Base-by-base conservation (phyloP, 2,797 vertebrate species). In the Lacerta agilis region DNA sequence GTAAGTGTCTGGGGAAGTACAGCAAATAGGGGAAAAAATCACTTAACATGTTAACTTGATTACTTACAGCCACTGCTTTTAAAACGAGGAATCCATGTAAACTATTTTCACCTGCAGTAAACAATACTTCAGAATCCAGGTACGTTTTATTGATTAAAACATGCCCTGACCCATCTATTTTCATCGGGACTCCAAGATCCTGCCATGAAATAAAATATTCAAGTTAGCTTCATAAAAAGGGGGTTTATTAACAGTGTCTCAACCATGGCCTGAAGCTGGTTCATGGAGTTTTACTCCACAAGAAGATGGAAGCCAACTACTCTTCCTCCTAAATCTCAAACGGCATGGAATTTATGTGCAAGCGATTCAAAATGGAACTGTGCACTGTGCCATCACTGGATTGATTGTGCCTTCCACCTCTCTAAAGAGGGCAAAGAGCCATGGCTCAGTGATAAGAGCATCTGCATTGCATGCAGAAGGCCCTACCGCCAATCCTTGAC, bases 101-200 rank as follows among this genome's bases (percentile, higher is more conserved):
- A 27, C 93, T 95, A 38, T 67, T 91, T 81, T 96, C 94, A 81
- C 98, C 97, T 13, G 96, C 77, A 3, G 79, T 92, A 89, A 97
- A 69, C 82, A 95, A 84, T 1, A 93, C 85, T 82, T 96, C 95
- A 43, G 97, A 97, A 78, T 97, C 93, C 17, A 97, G 45, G 36
- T 90, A 88, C 58, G 83, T 66, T 72, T 95, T 87, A 75, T 95
- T 96, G 73, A 96, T 58, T 11, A 95, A 76, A 82, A 98, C 58
- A 2, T 92, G 95, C 13, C 96, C 97, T 3, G 97, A 97, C 1
- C 94, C 92, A 15, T 96, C 90, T 61, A 98, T 93, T 94, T 86
- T 96, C 72, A 94, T 82, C 1, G 97, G 98, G 92, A 94, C 92
- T 5, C 97, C 97, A 95, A 96, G 95, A 85, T 94, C 95, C 98